Evolutionary conservation across 2,888 invertebrate species (phyloP).

Genomic region (Teinopalpus imperialis): DNA sequence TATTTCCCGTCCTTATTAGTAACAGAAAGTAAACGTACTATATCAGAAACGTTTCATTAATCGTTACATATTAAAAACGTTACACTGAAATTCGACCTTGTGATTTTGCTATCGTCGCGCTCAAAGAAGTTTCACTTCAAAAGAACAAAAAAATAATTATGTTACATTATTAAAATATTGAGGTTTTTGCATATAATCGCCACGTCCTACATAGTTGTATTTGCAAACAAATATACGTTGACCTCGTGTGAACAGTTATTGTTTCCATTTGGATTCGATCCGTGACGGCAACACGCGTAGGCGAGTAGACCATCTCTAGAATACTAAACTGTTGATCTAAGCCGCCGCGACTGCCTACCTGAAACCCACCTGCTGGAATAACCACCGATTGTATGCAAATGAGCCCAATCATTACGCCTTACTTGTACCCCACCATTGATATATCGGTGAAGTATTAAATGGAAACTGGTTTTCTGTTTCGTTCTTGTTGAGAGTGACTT

Average conservation of each 20-base stretch:
- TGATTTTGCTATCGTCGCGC: too few relatives aligned
- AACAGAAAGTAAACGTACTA: too few relatives aligned
- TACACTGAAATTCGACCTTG: too few relatives aligned
- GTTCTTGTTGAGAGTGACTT: conserved; percentile 1
- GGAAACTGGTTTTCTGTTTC: conserved; percentile 25
- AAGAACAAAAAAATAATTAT: too few relatives aligned
- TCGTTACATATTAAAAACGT: too few relatives aligned
- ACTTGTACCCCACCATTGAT: conserved; percentile 30
- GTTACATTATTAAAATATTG: too few relatives aligned
- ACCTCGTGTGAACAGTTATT: conserved; percentile 75
- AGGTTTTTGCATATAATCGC: too few relatives aligned
- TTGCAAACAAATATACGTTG: conserved; percentile 62
- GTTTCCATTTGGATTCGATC: conserved; percentile 63
- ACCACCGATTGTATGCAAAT: conserved; percentile 76
- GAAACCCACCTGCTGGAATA: conserved; percentile 64
- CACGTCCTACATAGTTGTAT: too few relatives aligned
- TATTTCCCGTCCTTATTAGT: too few relatives aligned
- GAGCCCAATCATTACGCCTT: conserved; percentile 41
- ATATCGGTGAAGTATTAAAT: conserved; percentile 26
- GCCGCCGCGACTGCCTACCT: conserved; percentile 61
- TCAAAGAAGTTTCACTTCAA: too few relatives aligned
- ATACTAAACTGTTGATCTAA: conserved; percentile 64
- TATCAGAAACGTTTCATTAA: too few relatives aligned
- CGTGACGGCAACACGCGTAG: conserved; percentile 63
- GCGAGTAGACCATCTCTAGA: conserved; percentile 51